Evolutionary conservation across 2,797 vertebrate genomes (phyloP).

Genomic region (Morus bassanus): DNA sequence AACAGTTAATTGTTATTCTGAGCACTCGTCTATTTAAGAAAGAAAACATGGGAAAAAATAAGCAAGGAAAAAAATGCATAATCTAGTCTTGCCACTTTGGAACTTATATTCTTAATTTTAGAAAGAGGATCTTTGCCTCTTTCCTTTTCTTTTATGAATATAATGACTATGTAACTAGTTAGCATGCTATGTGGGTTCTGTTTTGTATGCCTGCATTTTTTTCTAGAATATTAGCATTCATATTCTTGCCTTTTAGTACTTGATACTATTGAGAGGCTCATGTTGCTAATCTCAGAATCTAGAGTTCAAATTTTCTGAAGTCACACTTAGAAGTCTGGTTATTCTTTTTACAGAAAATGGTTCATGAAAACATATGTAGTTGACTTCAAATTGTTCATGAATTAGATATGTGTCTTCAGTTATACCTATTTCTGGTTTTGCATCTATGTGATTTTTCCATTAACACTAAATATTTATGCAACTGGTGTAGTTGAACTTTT

Average conservation of each 20-base stretch:
- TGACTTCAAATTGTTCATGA: neutral
- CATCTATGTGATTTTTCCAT: neutral
- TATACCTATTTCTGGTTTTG: neutral
- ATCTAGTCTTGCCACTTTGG: neutral
- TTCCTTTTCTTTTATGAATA: neutral
- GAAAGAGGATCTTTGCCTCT: neutral
- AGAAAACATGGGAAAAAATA: neutral
- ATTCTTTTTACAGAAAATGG: neutral
- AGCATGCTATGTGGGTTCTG: neutral
- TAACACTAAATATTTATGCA: neutral
- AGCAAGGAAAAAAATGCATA: neutral
- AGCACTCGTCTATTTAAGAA: neutral
- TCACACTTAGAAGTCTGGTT: neutral
- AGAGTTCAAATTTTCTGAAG: neutral
- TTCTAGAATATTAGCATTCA: neutral
- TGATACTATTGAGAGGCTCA: neutral
- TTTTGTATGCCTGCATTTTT: neutral
- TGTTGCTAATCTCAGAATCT: neutral
- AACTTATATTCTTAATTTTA: neutral
- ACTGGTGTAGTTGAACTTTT: neutral
- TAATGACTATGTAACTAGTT: neutral
- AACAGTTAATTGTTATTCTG: neutral
- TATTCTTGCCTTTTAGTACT: neutral
- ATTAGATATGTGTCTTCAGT: neutral
- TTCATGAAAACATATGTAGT: accelerated